phyloP scores from a whole-genome alignment of 2,797 vertebrate genomes.

The Oreortyx pictus region DNA sequence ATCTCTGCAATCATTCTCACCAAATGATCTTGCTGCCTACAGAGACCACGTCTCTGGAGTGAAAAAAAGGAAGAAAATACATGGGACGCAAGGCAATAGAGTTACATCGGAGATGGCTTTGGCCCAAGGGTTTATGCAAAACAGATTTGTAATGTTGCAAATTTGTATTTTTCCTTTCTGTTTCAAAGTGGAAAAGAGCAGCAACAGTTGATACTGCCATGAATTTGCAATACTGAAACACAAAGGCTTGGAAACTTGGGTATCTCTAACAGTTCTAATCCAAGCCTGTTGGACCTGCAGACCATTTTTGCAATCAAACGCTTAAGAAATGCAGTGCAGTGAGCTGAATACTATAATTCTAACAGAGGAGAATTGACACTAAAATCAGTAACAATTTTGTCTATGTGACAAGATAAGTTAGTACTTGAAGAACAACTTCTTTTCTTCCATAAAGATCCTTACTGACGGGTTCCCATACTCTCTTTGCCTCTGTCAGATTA shows the following conservation, averaged over 20 bases:
- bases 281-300: neutral
- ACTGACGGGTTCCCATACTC: neutral
- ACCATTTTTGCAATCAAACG: neutral
- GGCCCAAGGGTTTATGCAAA: constrained; percentile 54
- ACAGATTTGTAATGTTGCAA: constrained; percentile 24
- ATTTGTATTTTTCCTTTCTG: constrained; percentile 32
- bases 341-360: neutral
- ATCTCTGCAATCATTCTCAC: constrained; percentile 33
- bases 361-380: neutral
- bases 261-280: neutral
- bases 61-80: constrained; percentile 3
- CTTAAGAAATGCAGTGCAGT: neutral
- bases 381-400: neutral
- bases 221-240: constrained; percentile 18
- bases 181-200: constrained; percentile 36
- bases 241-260: neutral
- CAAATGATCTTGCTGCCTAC: constrained; percentile 24
- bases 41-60: neutral
- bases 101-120: constrained; percentile 24
- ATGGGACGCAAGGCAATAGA: neutral
- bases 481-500: neutral
- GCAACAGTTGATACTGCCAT: neutral
- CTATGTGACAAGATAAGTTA: neutral
- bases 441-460: neutral
- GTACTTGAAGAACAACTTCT: neutral